Conservation (phyloP, 2,797 vertebrate genomes). For the Acridotheres tristis region DNA sequence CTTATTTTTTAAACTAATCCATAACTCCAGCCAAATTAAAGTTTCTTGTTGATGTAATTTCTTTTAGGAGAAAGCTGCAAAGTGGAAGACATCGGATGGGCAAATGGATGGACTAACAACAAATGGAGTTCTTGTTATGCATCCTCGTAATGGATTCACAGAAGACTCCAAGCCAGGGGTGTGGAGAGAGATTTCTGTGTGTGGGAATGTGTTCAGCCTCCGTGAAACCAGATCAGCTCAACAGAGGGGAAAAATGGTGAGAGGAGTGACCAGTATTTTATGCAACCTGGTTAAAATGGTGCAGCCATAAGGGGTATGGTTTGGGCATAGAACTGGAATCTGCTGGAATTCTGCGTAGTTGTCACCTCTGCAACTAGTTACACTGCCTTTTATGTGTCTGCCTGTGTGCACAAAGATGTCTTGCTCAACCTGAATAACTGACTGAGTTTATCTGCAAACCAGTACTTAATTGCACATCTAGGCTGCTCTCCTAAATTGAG, state of each 20-base stretch:
- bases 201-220: slow-evolving; percentile 95
- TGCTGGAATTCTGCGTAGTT: neutral
- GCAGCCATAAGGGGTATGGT: neutral
- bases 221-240: slow-evolving; percentile 96
- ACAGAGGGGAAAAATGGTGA: slow-evolving; percentile 97
- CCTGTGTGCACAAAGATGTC: neutral
- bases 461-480: neutral
- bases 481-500: neutral
- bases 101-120: slow-evolving; percentile 98
- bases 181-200: slow-evolving; percentile 98
- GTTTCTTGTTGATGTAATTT: neutral
- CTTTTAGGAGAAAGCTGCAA: slow-evolving; percentile 93
- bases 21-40: neutral
- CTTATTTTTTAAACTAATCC: neutral
- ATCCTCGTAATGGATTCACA: slow-evolving; percentile 93
- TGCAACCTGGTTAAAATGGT: neutral
- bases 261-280: neutral
- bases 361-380: neutral
- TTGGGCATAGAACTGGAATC: neutral
- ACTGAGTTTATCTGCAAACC: neutral
- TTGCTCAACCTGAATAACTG: neutral
- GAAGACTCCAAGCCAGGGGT: slow-evolving; percentile 98
- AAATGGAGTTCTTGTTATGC: slow-evolving; percentile 98
- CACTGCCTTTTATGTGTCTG: neutral
- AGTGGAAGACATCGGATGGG: slow-evolving; percentile 94